A percentile compares a stretch with the other conserved stretches of the same genome.
phyloP scores from a whole-genome alignment of 1,140 invertebrate genomes.

The Alviniconcha marisindica region DNA sequence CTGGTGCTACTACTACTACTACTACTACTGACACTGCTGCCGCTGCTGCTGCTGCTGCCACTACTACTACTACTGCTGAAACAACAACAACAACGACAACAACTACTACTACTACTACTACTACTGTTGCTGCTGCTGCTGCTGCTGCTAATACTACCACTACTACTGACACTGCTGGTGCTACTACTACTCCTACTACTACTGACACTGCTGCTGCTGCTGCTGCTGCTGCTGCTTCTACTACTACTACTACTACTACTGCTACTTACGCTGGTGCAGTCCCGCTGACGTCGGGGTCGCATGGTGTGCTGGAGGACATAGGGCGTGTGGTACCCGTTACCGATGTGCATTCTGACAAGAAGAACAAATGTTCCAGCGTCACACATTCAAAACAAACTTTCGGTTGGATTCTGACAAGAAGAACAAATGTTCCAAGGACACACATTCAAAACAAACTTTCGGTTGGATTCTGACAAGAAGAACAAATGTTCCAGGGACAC shows the following conservation, averaged over 20 bases:
- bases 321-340: not conserved
- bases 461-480: no score
- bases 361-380: not conserved
- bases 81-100: not conserved
- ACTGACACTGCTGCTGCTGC: not conserved
- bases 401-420: not conserved
- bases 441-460: no score
- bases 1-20: no score
- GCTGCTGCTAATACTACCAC: conserved; percentile 4
- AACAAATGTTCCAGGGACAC: no score
- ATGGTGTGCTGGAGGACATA: not conserved
- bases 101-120: conserved; percentile 23
- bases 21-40: no score
- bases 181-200: conserved; percentile 27
- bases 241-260: conserved; percentile 29
- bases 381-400: not conserved
- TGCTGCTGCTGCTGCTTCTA: conserved; percentile 19
- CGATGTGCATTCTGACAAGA: not conserved
- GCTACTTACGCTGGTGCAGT: conserved; percentile 1
- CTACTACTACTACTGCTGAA: not conserved
- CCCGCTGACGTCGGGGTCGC: not conserved
- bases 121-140: no score
- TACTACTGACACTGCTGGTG: not conserved
- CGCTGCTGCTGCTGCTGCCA: conserved; percentile 6
- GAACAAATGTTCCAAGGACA: not conserved